Conservation (phyloP, 2,113 vertebrate species). For the Phodopus roborovskii region DNA sequence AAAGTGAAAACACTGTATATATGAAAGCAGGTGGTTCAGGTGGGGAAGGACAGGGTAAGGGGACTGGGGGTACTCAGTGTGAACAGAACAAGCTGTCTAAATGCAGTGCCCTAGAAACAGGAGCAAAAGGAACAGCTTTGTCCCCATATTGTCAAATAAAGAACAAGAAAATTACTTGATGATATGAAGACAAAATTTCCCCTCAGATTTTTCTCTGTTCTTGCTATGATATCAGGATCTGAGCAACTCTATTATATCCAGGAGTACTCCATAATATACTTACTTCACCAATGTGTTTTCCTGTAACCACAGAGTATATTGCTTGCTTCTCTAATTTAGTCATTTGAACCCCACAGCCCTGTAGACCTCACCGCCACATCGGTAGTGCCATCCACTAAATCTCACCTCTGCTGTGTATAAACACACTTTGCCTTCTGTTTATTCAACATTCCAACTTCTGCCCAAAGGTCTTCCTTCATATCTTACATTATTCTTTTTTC, state of each 20-base stretch:
- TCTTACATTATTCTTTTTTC: background rate
- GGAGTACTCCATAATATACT: background rate
- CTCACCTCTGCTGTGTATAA: background rate
- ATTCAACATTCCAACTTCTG: background rate
- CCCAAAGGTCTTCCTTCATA: conserved; percentile 4
- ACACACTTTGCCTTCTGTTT: background rate
- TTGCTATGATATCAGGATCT: conserved; percentile 6
- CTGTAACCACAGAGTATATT: background rate
- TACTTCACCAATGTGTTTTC: background rate
- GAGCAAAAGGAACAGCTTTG: background rate
- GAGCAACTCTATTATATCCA: background rate
- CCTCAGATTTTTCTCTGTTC: background rate
- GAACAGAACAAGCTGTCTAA: background rate
- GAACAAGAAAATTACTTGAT: background rate
- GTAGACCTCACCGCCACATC: background rate
- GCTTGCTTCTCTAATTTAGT: background rate
- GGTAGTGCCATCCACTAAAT: background rate
- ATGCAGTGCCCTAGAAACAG: background rate
- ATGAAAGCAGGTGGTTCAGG: background rate
- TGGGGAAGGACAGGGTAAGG: background rate
- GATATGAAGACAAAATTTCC: background rate
- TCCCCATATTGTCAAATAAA: background rate
- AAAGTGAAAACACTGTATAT: background rate
- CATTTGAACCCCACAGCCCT: background rate
- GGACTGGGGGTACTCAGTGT: background rate